These are phyloP conservation scores for Eriosoma lanigerum DNA, from an alignment of 1,140 invertebrate genomes.

Conservation along the genomic window DNA sequence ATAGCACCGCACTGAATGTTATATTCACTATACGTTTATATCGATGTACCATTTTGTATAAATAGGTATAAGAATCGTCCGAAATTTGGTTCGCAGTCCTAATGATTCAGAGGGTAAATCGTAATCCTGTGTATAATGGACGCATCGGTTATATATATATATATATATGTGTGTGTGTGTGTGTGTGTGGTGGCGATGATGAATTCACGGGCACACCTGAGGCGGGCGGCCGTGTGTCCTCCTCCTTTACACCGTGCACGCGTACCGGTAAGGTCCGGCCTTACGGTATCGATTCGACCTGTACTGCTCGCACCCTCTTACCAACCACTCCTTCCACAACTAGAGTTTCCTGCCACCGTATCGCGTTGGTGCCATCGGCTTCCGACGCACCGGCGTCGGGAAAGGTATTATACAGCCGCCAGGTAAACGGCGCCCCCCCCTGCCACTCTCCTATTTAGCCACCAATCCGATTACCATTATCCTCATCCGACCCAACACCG, in stretches of 20 bases:
- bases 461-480: neutral
- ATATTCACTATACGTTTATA: too few species aligned
- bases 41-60: too few species aligned
- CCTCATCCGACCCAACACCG: neutral
- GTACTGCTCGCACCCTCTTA: constrained; percentile 29
- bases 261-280: constrained; percentile 47
- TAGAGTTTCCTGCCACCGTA: neutral
- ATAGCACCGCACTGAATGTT: too few species aligned
- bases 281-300: constrained; percentile 50
- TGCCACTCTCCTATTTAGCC: neutral
- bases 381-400: constrained; percentile 45
- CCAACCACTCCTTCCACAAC: neutral
- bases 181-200: constrained; percentile 13
- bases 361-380: constrained; percentile 12
- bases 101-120: constrained; percentile 28
- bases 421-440: constrained; percentile 42
- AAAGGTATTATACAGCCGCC: constrained; percentile 37
- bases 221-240: constrained; percentile 42
- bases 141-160: constrained; percentile 5
- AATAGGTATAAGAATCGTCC: neutral
- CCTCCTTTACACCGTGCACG: neutral
- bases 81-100: constrained; percentile 5
- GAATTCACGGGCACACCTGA: constrained; percentile 51
- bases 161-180: constrained; percentile 9
- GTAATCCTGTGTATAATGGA: neutral